A percentile compares a stretch with the other conserved stretches of the same genome.
phyloP scores from a whole-genome alignment of 2,888 invertebrate species.

The Tipula lateralis region DNA sequence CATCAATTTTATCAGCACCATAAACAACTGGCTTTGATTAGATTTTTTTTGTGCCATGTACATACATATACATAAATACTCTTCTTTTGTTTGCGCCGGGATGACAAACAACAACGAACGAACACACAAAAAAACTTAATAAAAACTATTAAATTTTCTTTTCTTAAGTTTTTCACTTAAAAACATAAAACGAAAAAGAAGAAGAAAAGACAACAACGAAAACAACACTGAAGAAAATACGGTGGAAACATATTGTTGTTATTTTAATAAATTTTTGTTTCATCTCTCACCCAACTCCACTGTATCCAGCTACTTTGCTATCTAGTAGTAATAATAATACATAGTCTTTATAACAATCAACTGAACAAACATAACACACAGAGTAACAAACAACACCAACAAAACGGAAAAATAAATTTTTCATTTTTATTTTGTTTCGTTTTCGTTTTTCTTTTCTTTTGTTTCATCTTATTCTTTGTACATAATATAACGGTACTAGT shows the following conservation, averaged over 20 bases:
- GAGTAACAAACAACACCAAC: background rate
- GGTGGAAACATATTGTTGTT: constrained; percentile 11
- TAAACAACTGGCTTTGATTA: constrained; percentile 24
- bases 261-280: background rate
- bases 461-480: background rate
- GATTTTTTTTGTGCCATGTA: background rate
- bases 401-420: constrained; percentile 1
- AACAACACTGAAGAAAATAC: background rate
- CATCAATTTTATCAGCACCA: constrained; percentile 11
- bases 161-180: constrained; percentile 24
- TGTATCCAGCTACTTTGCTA: background rate
- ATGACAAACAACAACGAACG: constrained; percentile 9
- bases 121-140: background rate
- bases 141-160: constrained; percentile 24
- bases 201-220: background rate
- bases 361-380: background rate
- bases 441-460: background rate
- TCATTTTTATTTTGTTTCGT: background rate
- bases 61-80: too few relatives aligned
- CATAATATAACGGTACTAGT: too few relatives aligned
- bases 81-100: background rate
- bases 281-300: background rate
- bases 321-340: background rate
- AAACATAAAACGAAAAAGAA: constrained; percentile 3
- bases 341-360: background rate